Evolutionary conservation across 2,797 vertebrate genomes (phyloP).

Genomic region (Leptoclinus maculatus): DNA sequence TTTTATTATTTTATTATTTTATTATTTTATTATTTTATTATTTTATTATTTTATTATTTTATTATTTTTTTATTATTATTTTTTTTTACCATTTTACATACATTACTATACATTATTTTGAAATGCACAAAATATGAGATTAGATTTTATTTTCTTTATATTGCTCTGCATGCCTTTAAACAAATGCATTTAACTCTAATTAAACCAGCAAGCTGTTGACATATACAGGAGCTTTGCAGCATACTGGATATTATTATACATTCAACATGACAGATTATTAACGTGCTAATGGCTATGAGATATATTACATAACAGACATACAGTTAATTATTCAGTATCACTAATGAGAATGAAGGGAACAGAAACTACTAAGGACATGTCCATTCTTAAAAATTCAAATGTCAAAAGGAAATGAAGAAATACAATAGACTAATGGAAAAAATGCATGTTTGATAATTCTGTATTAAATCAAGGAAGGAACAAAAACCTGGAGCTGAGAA

Average conservation of each 20-base stretch:
- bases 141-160: neutral
- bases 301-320: neutral
- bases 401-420: neutral
- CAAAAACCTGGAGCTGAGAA: slow-evolving; percentile 5
- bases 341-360: neutral
- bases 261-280: neutral
- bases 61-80: neutral
- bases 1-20: neutral
- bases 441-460: neutral
- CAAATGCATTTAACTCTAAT: neutral
- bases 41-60: neutral
- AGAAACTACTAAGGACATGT: neutral
- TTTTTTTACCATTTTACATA: neutral
- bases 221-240: neutral
- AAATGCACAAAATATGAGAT: neutral
- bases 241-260: neutral
- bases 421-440: neutral
- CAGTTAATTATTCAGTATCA: neutral
- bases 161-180: neutral
- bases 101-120: neutral
- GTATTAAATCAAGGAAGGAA: neutral
- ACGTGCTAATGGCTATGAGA: neutral
- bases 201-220: neutral
- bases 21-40: neutral
- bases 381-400: neutral